These are phyloP conservation scores for Hirudo medicinalis DNA, from an alignment of 1,140 invertebrate species.

Conservation along the genomic window DNA sequence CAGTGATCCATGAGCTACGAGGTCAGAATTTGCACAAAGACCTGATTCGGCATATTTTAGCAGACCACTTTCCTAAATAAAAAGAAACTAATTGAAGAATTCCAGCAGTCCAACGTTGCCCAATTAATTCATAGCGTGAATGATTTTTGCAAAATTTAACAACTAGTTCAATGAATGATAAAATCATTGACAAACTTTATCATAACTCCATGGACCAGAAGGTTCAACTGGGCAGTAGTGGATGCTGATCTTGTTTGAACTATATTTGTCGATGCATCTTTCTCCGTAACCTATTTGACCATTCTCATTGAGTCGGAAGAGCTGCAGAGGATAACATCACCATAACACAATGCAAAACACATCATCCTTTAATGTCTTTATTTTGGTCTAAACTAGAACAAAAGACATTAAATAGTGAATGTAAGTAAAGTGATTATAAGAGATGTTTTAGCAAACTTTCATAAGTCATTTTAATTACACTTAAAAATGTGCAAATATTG, in stretches of 20 bases:
- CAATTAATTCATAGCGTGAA: too few relatives aligned
- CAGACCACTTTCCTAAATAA: slow-evolving; percentile 13
- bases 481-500: too few relatives aligned
- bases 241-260: slow-evolving; percentile 21
- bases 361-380: background rate
- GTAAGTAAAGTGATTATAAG: slow-evolving; percentile 3
- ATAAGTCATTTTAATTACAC: background rate
- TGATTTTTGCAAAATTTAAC: too few relatives aligned
- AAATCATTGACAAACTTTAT: slow-evolving; percentile 27
- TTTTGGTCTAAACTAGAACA: background rate
- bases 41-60: slow-evolving; percentile 10
- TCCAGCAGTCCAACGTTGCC: too few relatives aligned
- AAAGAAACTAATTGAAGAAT: slow-evolving; percentile 8
- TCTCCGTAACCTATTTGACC: slow-evolving; percentile 90
- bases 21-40: slow-evolving; percentile 10
- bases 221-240: slow-evolving; percentile 34
- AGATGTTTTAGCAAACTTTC: background rate
- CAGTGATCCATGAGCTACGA: background rate
- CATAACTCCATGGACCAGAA: slow-evolving; percentile 32
- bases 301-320: slow-evolving; percentile 77
- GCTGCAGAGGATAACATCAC: slow-evolving; percentile 41
- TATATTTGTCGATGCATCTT: slow-evolving; percentile 40
- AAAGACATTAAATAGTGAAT: background rate
- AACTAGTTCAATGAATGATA: background rate
- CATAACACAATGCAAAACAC: background rate